A percentile compares a stretch with the other conserved stretches of the same genome.
Conservation (phyloP, 64 coral and sea anemone genomes). For the Actinia tenebrosa region DNA sequence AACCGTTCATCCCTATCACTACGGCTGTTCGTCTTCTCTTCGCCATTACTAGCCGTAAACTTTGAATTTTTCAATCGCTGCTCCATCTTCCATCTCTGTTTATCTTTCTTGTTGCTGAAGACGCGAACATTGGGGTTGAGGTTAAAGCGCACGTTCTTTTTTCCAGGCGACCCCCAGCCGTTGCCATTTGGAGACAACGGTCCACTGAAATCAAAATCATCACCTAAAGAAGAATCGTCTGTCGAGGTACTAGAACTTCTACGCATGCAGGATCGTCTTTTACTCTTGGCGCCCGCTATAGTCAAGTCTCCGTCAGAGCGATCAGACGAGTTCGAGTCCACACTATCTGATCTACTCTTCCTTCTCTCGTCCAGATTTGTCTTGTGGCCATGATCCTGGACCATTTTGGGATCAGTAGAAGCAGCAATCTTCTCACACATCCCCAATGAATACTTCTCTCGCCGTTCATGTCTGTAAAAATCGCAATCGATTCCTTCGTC, state of each 20-base stretch:
- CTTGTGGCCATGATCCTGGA: conserved; percentile 18
- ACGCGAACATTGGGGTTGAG: conserved; percentile 81
- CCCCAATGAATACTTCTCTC: conserved; percentile 5
- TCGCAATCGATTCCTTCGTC: conserved; percentile 12
- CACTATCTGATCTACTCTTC: conserved; percentile 12
- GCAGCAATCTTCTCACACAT: conserved; percentile 1
- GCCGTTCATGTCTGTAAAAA: conserved; percentile 5
- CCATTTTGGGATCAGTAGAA: conserved; percentile 13
- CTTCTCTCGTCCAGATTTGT: conserved; percentile 10
- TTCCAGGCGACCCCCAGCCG: conserved; percentile 59
- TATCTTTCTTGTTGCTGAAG: conserved; percentile 92
- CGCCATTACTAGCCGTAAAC: neutral
- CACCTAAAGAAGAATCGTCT: conserved; percentile 39
- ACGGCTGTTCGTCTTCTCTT: neutral
- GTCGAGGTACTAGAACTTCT: conserved; percentile 52
- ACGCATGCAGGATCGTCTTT: conserved; percentile 27
- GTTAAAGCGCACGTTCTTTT: conserved; percentile 84
- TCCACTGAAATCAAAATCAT: conserved; percentile 38
- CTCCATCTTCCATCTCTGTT: conserved; percentile 69
- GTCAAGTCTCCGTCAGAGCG: conserved; percentile 7
- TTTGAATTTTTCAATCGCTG: conserved; percentile 22
- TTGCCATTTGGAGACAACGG: conserved; percentile 10
- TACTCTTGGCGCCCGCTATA: conserved; percentile 7
- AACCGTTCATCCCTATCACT: conserved; percentile 13
- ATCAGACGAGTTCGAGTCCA: conserved; percentile 6